These are phyloP conservation scores for Hippopotamyrus pictus DNA, from an alignment of 2,797 vertebrate genomes.

Conservation along the genomic window DNA sequence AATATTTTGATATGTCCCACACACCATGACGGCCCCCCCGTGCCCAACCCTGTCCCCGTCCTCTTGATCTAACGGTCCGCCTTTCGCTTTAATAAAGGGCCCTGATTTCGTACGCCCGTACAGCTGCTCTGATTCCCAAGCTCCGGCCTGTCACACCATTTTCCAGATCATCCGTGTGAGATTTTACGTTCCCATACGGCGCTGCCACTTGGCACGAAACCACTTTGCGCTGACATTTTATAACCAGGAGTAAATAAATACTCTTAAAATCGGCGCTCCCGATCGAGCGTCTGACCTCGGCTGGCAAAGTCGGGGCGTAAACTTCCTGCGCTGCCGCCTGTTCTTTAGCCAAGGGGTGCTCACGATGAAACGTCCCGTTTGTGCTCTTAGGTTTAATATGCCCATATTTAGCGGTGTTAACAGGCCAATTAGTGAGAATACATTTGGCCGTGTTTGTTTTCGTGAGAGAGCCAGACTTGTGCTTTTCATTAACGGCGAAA, in stretches of 20 bases:
- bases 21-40: constrained; percentile 87
- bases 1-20: constrained; percentile 98
- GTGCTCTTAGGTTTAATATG: background rate
- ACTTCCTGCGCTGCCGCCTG: background rate
- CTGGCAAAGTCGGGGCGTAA: background rate
- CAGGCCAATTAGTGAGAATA: constrained; percentile 9
- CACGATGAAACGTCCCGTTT: background rate
- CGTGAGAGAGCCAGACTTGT: background rate
- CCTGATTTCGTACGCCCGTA: constrained; percentile 74
- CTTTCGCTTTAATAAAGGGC: constrained; percentile 92
- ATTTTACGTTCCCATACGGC: constrained; percentile 33
- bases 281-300: constrained; percentile 6
- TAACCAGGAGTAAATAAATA: background rate
- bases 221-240: background rate
- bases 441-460: constrained; percentile 2
- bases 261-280: background rate
- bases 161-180: constrained; percentile 44
- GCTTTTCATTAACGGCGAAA: background rate
- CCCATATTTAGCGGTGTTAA: background rate
- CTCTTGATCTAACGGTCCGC: constrained; percentile 82
- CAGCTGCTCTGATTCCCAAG: constrained; percentile 95
- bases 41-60: constrained; percentile 71
- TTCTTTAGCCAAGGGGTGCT: background rate
- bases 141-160: constrained; percentile 51
- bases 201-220: constrained; percentile 2